These are phyloP conservation scores for Vollenhovia emeryi DNA, from an alignment of 1,140 invertebrate genomes.

Conservation along the genomic window DNA sequence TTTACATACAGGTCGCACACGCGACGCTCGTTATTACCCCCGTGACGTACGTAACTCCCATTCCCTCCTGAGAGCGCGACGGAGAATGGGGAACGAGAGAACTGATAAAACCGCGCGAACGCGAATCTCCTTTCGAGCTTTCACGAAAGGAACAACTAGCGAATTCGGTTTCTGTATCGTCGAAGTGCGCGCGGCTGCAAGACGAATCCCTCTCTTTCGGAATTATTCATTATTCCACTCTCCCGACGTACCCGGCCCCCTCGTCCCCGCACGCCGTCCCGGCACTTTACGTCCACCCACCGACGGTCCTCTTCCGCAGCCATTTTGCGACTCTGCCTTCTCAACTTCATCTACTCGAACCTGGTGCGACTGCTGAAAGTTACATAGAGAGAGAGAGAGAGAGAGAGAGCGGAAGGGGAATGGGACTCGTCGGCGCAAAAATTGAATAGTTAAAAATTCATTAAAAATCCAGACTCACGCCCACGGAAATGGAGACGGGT, in stretches of 20 bases:
- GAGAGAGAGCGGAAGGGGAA: constrained; percentile 5
- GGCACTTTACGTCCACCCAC: constrained; percentile 68
- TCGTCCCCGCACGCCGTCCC: background rate
- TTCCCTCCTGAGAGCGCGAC: background rate
- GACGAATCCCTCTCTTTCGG: constrained; percentile 77
- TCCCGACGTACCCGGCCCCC: constrained; percentile 32
- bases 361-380: constrained; percentile 65
- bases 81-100: background rate
- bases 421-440: constrained; percentile 53
- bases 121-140: constrained; percentile 58
- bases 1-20: background rate
- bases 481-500: constrained; percentile 19
- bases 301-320: constrained; percentile 53
- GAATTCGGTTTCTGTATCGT: constrained; percentile 69
- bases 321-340: constrained; percentile 76
- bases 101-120: constrained; percentile 42
- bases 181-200: constrained; percentile 66
- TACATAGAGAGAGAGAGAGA: constrained; percentile 57
- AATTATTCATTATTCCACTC: constrained; percentile 82
- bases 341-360: constrained; percentile 67
- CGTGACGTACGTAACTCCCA: background rate
- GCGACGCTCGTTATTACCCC: background rate
- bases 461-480: constrained; percentile 62
- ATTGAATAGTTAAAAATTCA: constrained; percentile 75
- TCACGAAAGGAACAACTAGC: constrained; percentile 11